These are phyloP conservation scores for Pammene fasciana DNA, from an alignment of 2,888 invertebrate species.

Conservation along the genomic window DNA sequence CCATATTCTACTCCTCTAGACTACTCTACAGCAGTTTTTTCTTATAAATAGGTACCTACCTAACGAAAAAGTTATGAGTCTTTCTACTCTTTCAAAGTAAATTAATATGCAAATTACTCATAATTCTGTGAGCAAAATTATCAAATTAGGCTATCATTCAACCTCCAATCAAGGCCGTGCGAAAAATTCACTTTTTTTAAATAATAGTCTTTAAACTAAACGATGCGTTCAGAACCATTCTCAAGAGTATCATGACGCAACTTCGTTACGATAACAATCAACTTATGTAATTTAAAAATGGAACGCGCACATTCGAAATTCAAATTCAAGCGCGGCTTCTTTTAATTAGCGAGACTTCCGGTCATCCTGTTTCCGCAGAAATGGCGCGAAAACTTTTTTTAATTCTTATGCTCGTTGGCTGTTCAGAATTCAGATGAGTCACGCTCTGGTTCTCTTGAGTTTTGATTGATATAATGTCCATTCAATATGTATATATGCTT, in stretches of 20 bases:
- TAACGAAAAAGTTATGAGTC: no score
- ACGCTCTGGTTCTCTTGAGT: constrained; percentile 11
- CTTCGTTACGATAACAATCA: constrained; percentile 41
- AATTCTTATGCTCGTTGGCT: not conserved
- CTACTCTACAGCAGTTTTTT: no score
- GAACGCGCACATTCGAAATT: constrained; percentile 43
- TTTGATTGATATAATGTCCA: constrained; percentile 3
- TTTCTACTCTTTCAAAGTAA: not conserved
- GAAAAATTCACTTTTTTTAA: constrained; percentile 30
- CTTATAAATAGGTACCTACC: no score
- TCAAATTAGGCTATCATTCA: constrained; percentile 11
- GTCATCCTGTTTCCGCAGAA: constrained; percentile 34
- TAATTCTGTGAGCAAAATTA: constrained; percentile 5
- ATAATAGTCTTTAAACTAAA: constrained; percentile 32
- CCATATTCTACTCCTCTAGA: no score
- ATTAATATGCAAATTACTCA: not conserved
- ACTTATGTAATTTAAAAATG: constrained; percentile 42
- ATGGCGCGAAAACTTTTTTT: constrained; percentile 14
- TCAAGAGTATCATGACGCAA: constrained; percentile 40
- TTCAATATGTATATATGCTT: not conserved
- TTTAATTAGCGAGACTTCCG: constrained; percentile 42
- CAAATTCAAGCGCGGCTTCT: constrained; percentile 32
- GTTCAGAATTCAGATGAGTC: constrained; percentile 2
- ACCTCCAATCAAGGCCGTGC: constrained; percentile 21
- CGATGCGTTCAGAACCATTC: constrained; percentile 34